A percentile compares a stretch with the other conserved stretches of the same genome.
Conservation (phyloP, 2,888 invertebrate species). For the Acrobasis repandana region DNA sequence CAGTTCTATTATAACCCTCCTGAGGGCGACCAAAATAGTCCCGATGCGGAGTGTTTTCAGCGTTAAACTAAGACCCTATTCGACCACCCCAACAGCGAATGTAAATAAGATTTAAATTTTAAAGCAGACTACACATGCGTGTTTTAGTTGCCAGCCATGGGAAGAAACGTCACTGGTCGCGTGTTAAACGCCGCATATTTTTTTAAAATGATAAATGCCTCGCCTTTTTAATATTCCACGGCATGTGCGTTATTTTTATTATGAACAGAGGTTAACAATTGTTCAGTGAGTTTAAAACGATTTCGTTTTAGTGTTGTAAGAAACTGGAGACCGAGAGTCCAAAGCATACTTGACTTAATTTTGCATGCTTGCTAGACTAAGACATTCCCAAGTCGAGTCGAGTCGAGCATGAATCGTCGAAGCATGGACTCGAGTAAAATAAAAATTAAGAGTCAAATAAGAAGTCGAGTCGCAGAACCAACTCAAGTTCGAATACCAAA, state of each 20-base stretch:
- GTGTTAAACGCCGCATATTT: constrained; percentile 29
- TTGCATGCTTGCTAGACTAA: no score
- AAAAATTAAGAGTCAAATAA: no score
- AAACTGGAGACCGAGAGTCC: no score
- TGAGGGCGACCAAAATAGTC: constrained; percentile 69
- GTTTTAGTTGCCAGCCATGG: constrained; percentile 26
- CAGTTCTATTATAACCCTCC: constrained; percentile 69
- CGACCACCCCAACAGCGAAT: constrained; percentile 63
- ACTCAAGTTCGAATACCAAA: no score
- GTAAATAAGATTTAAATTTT: constrained; percentile 78
- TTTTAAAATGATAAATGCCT: constrained; percentile 12
- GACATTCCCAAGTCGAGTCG: no score
- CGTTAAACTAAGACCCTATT: constrained; percentile 59
- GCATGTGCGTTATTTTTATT: constrained; percentile 17
- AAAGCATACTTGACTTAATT: no score
- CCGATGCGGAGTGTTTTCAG: constrained; percentile 55
- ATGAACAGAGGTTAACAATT: constrained; percentile 11
- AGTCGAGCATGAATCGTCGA: no score
- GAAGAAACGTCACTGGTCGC: constrained; percentile 26
- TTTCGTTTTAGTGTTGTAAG: no score
- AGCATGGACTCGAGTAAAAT: no score
- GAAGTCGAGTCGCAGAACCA: no score
- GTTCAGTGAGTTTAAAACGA: constrained; percentile 13
- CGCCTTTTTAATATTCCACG: constrained; percentile 19
- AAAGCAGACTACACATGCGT: constrained; percentile 51